These are phyloP conservation scores for Coenonympha arcania DNA, from an alignment of 2,888 invertebrate species.

Conservation along the genomic window DNA sequence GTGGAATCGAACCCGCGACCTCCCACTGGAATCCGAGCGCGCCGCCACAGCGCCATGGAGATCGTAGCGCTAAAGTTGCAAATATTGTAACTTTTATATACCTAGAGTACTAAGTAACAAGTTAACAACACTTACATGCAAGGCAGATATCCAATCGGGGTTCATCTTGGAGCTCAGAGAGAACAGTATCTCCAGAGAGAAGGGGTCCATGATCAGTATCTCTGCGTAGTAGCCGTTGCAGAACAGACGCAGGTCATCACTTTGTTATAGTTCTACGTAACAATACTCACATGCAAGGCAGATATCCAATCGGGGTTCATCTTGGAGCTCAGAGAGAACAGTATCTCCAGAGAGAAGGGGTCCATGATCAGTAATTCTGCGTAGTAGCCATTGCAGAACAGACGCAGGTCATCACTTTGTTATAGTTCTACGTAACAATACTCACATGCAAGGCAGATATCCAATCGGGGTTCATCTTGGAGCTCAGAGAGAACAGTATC, in stretches of 20 bases:
- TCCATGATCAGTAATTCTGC: conserved; percentile 98
- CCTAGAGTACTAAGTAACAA: too few species aligned
- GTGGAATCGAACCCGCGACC: too few species aligned
- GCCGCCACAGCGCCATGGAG: too few species aligned
- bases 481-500: conserved; percentile 89
- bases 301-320: conserved; percentile 99
- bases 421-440: conserved; percentile 85
- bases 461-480: conserved; percentile 98
- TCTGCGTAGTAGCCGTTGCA: conserved; percentile 99
- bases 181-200: conserved; percentile 92
- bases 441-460: conserved; percentile 94
- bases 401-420: conserved; percentile 85
- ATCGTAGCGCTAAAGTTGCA: too few species aligned
- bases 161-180: conserved; percentile 93
- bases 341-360: conserved; percentile 92
- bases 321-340: conserved; percentile 92
- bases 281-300: conserved; percentile 86
- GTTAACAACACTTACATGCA: conserved; percentile 81
- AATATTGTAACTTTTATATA: too few species aligned
- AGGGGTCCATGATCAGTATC: conserved; percentile 96
- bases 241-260: conserved; percentile 88
- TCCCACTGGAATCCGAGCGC: too few species aligned
- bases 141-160: conserved; percentile 98
- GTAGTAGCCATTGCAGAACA: conserved; percentile 98
- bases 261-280: conserved; percentile 81